Percentiles rank a stretch among this genome's conserved stretches.
Evolutionary conservation across 2,113 vertebrate species (phyloP).

Genomic region (Chascanopsetta lugubris): DNA sequence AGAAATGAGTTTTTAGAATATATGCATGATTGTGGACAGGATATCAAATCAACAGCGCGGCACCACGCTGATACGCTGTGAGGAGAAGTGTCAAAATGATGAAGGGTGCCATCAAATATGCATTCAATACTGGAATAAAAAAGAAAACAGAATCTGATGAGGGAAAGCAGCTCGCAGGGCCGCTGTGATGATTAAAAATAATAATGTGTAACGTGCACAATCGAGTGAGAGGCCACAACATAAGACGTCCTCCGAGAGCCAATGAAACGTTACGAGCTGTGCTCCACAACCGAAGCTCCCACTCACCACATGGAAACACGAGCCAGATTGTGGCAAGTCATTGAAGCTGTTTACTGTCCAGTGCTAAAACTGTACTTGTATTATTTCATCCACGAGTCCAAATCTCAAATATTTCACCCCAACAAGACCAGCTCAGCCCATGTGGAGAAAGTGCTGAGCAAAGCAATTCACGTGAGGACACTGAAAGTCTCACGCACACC

Average conservation of each 20-base stretch:
- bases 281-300: slow-evolving; percentile 14
- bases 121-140: not conserved
- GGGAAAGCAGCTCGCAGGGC: not conserved
- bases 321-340: slow-evolving; percentile 23
- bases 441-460: slow-evolving; percentile 13
- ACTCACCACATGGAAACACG: slow-evolving; percentile 12
- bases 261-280: slow-evolving; percentile 41
- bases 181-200: slow-evolving; percentile 7
- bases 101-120: not conserved
- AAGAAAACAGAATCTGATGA: slow-evolving; percentile 7
- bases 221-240: slow-evolving; percentile 17
- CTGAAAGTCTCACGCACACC: no score
- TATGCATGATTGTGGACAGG: no score
- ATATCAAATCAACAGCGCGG: not conserved
- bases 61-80: slow-evolving; percentile 13
- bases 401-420: slow-evolving; percentile 16
- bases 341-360: slow-evolving; percentile 10
- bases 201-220: slow-evolving; percentile 7
- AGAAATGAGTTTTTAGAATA: no score
- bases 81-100: not conserved
- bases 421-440: not conserved
- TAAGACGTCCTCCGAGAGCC: slow-evolving; percentile 15
- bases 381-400: slow-evolving; percentile 29
- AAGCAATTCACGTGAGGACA: slow-evolving; percentile 14
- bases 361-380: not conserved